Evolutionary conservation across 2,113 vertebrate genomes (phyloP), one percentile per base, ranked within the genome.

Genomic region (Platichthys flesus): DNA sequence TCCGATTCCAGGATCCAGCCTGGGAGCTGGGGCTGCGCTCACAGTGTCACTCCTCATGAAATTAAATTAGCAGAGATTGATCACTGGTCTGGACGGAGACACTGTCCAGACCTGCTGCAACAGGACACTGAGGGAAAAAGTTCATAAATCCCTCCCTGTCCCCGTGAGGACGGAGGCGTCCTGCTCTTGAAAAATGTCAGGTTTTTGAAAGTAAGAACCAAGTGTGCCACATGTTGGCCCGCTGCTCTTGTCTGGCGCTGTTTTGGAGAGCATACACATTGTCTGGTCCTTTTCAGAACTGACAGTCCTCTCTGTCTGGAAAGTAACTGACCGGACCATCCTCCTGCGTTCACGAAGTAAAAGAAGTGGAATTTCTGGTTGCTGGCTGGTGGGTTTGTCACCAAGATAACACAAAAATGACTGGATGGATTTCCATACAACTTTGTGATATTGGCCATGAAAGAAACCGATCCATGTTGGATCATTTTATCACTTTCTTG

Each of bases 21-120:
- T 45, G 23, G 0, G 35, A 71, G 62, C 59, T 13, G 58, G 66
- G 35, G 52, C 57, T 85, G 72, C 69, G 59, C 55, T 79, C 45
- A 21, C 21, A 14, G 42, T 51, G 60, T 78, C 47, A 9, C 66
- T 58, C 24, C 35, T 67, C 45, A 55, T 75, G 56, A 74, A 62
- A 55, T 62, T 24, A 58, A 56, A 31, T 37, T 26, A 60, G 20
- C 63, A 18, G 69, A 63, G n/a, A 71, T 14, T 70, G 37, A 80
- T 71, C 64, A 45, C 13, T 56, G 12, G 45, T 47, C 31, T 67
- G 60, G 54, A 69, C 18, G 8, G 26, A 74, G 24, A 77, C 14
- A 18, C 31, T 67, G 14, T 55, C 20, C 52, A 69, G 52, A 69
- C 9, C 59, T 31, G 51, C 59, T 42, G 57, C 24, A 28, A 24